Evolutionary conservation across 2,888 invertebrate genomes (phyloP).

Genomic region (Drosophila kuntzei): DNA sequence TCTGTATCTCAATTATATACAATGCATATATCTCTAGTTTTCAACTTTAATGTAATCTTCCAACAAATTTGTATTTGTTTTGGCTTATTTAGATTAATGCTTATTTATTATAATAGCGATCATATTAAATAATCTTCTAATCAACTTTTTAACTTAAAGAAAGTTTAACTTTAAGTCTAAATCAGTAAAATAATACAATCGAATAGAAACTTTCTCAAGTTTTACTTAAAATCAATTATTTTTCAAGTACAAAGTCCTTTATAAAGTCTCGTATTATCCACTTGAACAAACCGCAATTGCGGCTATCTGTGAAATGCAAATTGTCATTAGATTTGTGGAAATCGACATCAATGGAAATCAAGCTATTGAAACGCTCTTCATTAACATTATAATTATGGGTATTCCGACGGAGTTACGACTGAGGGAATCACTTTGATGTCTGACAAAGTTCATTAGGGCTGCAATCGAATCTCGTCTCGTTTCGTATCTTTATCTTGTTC

Average conservation of each 20-base stretch:
- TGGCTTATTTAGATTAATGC: too few relatives aligned
- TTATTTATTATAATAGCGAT: too few relatives aligned
- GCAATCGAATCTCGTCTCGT: slow-evolving; percentile 41
- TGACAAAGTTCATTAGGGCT: slow-evolving; percentile 42
- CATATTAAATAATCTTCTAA: too few relatives aligned
- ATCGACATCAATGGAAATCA: slow-evolving; percentile 49
- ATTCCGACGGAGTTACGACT: neutral
- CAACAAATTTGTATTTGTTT: too few relatives aligned
- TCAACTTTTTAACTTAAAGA: too few relatives aligned
- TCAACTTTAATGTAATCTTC: too few relatives aligned
- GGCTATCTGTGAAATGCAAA: slow-evolving; percentile 11
- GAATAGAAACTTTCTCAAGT: neutral
- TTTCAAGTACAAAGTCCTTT: neutral
- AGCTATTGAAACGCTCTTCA: slow-evolving; percentile 56
- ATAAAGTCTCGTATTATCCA: slow-evolving; percentile 24
- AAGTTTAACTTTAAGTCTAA: too few relatives aligned
- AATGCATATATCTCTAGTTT: too few relatives aligned
- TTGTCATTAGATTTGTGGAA: slow-evolving; percentile 25
- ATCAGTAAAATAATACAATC: too few relatives aligned
- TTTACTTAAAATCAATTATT: neutral
- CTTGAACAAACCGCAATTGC: slow-evolving; percentile 37
- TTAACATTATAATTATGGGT: slow-evolving; percentile 36
- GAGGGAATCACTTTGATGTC: slow-evolving; percentile 46
- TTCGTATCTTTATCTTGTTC: slow-evolving; percentile 10
- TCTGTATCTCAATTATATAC: too few relatives aligned